Evolutionary conservation across 1,140 invertebrate genomes (phyloP).

Genomic region (Nasonia longicornis): DNA sequence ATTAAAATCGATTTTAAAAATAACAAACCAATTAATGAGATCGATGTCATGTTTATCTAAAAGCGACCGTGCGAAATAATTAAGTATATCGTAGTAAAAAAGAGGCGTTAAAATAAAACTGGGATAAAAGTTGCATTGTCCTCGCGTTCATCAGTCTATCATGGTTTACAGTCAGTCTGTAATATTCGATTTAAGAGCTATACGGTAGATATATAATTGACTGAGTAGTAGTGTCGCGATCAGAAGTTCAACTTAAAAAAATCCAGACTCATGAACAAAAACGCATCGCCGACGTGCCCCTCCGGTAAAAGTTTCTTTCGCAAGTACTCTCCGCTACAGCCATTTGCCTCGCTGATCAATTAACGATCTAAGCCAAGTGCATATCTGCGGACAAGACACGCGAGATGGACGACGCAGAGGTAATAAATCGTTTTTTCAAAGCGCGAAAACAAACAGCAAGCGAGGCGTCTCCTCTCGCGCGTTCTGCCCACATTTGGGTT

Average conservation of each 20-base stretch:
- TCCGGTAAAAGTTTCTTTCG: background rate
- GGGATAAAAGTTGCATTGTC: slow-evolving; percentile 11
- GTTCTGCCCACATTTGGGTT: background rate
- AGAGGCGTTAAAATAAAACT: background rate
- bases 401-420: background rate
- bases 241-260: background rate
- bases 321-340: background rate
- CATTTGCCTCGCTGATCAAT: background rate
- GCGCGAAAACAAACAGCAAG: background rate
- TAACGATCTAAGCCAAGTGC: background rate
- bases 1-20: background rate
- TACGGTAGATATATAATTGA: slow-evolving; percentile 20
- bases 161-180: slow-evolving; percentile 22
- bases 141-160: slow-evolving; percentile 25
- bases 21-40: background rate
- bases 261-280: background rate
- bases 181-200: slow-evolving; percentile 10
- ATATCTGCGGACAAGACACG: background rate
- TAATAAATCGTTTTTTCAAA: background rate
- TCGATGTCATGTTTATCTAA: background rate
- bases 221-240: background rate
- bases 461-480: background rate
- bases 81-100: background rate
- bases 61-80: background rate
- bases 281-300: background rate